Evolutionary conservation across 2,888 invertebrate species (phyloP).

Genomic region (Thymelicus acteon): DNA sequence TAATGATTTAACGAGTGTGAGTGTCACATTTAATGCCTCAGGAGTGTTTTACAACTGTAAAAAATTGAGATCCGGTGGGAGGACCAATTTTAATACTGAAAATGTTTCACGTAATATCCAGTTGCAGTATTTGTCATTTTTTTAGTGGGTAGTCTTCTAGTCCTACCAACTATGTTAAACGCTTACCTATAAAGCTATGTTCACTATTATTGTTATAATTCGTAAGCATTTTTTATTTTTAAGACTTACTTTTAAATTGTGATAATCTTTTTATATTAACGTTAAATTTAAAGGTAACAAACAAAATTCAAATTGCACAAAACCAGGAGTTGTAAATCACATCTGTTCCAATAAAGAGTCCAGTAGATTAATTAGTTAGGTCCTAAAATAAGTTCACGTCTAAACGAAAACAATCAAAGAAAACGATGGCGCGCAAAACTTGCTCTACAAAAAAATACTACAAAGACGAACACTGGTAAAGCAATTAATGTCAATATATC

Average conservation of each 20-base stretch:
- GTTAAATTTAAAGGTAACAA: background rate
- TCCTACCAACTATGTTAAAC: too few species aligned
- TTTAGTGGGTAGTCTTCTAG: background rate
- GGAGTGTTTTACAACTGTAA: slow-evolving; percentile 45
- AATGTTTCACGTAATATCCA: slow-evolving; percentile 20
- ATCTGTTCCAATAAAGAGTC: slow-evolving; percentile 64
- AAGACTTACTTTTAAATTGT: too few species aligned
- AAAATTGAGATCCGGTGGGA: slow-evolving; percentile 46
- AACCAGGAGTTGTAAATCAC: slow-evolving; percentile 50
- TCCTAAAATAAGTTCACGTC: slow-evolving; percentile 54
- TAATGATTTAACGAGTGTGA: slow-evolving; percentile 56
- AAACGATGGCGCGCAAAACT: slow-evolving; percentile 55
- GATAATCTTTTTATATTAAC: too few species aligned
- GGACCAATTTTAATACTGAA: slow-evolving; percentile 27
- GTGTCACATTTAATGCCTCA: slow-evolving; percentile 49
- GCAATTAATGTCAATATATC: slow-evolving; percentile 82
- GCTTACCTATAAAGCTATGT: too few species aligned
- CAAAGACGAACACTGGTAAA: slow-evolving; percentile 56
- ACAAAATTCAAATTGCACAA: background rate
- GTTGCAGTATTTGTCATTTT: slow-evolving; percentile 18
- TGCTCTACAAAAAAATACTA: slow-evolving; percentile 15
- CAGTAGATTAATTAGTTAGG: slow-evolving; percentile 67
- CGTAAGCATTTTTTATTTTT: too few species aligned
- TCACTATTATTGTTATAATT: too few species aligned
- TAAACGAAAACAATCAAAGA: slow-evolving; percentile 46